A percentile compares a stretch with the other conserved stretches of the same genome.
phyloP scores from a whole-genome alignment of 2,797 vertebrate genomes.

The Acrossocheilus wenchowensis region DNA sequence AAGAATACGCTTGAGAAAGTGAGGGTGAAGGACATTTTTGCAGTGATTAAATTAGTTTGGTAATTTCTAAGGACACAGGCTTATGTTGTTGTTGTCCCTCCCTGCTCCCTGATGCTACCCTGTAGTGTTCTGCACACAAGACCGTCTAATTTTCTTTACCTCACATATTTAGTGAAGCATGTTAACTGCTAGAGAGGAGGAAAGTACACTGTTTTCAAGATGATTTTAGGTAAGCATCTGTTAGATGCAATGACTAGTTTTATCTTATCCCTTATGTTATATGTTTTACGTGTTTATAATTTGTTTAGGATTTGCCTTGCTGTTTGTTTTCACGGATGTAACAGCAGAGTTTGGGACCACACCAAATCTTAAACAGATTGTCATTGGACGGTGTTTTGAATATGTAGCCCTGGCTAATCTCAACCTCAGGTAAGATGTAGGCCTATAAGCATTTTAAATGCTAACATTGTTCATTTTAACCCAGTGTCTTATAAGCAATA shows the following conservation, averaged over 20 bases:
- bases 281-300: constrained; percentile 33
- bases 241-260: background rate
- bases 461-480: constrained; percentile 68
- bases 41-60: background rate
- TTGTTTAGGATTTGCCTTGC: constrained; percentile 64
- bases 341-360: constrained; percentile 79
- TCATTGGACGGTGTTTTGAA: constrained; percentile 85
- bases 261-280: background rate
- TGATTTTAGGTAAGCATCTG: constrained; percentile 33
- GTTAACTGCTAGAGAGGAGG: background rate
- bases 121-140: background rate
- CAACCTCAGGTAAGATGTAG: constrained; percentile 67
- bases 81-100: background rate
- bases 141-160: background rate
- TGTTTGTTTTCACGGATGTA: constrained; percentile 56
- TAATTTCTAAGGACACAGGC: background rate
- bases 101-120: background rate
- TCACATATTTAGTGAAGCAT: background rate
- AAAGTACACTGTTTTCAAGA: background rate
- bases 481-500: constrained; percentile 6
- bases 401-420: constrained; percentile 76
- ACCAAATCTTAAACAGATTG: constrained; percentile 79
- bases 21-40: background rate
- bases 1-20: background rate
- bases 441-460: constrained; percentile 69